Percentiles rank a stretch among this genome's conserved stretches.
phyloP scores from a whole-genome alignment of 1,140 invertebrate species.

The Heliconius hermathena region DNA sequence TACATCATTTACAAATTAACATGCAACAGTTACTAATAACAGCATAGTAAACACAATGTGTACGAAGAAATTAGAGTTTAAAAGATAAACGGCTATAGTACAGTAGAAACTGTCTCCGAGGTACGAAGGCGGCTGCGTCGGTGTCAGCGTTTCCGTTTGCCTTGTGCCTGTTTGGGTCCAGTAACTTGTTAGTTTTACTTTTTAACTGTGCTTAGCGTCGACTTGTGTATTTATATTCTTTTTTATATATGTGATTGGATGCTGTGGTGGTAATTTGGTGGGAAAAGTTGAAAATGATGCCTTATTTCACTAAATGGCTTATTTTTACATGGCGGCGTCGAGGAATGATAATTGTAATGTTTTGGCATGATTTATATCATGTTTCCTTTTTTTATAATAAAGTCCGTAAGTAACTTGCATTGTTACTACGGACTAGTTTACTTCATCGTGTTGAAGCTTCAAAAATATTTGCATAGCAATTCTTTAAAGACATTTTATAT shows the following conservation, averaged over 20 bases:
- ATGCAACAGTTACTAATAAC: slow-evolving; percentile 1
- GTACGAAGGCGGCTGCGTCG: slow-evolving; percentile 38
- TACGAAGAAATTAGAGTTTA: slow-evolving; percentile 3
- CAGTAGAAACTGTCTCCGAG: slow-evolving; percentile 16
- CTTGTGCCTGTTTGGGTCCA: slow-evolving; percentile 35
- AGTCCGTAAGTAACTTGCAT: too few species aligned
- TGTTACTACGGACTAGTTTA: too few species aligned
- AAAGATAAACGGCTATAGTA: not conserved
- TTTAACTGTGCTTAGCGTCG: slow-evolving; percentile 9
- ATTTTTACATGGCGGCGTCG: too few species aligned
- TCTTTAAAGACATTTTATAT: too few species aligned
- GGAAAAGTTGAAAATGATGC: too few species aligned
- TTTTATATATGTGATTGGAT: not conserved
- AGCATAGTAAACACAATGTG: not conserved
- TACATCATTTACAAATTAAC: slow-evolving; percentile 9
- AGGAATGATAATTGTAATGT: too few species aligned
- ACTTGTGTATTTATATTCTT: not conserved
- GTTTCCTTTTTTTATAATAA: too few species aligned
- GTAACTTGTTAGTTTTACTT: slow-evolving; percentile 27
- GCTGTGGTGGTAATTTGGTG: not conserved
- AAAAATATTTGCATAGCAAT: too few species aligned
- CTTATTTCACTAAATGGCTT: too few species aligned
- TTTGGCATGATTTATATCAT: too few species aligned
- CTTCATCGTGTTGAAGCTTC: too few species aligned
- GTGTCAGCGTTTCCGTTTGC: slow-evolving; percentile 37